phyloP scores from a whole-genome alignment of 2,888 invertebrate species.

The Diaperis boleti region DNA sequence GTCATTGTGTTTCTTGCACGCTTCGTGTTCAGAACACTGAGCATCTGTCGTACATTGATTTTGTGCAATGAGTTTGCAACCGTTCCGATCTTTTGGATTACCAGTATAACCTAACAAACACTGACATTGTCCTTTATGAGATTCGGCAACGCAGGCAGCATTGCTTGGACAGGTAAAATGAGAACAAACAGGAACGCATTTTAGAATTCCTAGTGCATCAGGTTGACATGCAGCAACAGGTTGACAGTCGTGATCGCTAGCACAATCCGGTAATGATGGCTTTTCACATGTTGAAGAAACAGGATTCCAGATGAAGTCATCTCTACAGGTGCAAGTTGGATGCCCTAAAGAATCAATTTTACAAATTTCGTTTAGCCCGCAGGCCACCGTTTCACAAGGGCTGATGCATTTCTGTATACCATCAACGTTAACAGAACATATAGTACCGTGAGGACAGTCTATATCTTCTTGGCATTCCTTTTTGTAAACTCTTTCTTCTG shows the following conservation, averaged over 20 bases:
- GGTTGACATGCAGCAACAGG: conserved; percentile 79
- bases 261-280: conserved; percentile 87
- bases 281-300: conserved; percentile 85
- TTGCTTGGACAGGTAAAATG: conserved; percentile 88
- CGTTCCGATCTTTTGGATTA: conserved; percentile 90
- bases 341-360: conserved; percentile 74
- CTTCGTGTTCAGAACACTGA: conserved; percentile 86
- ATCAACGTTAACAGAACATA: conserved; percentile 76
- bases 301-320: conserved; percentile 86
- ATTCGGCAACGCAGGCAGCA: conserved; percentile 81
- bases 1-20: conserved; percentile 74
- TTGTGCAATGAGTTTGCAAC: conserved; percentile 80
- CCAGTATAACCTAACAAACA: conserved; percentile 87
- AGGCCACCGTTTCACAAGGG: conserved; percentile 84
- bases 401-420: conserved; percentile 79
- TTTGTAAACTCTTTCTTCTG: conserved; percentile 71
- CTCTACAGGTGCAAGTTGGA: conserved; percentile 84
- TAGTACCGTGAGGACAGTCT: conserved; percentile 79
- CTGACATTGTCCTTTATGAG: conserved; percentile 84
- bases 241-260: conserved; percentile 77
- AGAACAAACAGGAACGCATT: conserved; percentile 83
- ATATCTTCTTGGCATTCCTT: conserved; percentile 76
- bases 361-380: conserved; percentile 86
- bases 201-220: conserved; percentile 87
- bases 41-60: conserved; percentile 84